phyloP scores from a whole-genome alignment of 2,113 vertebrate genomes.

The Tonatia bakeri region DNA sequence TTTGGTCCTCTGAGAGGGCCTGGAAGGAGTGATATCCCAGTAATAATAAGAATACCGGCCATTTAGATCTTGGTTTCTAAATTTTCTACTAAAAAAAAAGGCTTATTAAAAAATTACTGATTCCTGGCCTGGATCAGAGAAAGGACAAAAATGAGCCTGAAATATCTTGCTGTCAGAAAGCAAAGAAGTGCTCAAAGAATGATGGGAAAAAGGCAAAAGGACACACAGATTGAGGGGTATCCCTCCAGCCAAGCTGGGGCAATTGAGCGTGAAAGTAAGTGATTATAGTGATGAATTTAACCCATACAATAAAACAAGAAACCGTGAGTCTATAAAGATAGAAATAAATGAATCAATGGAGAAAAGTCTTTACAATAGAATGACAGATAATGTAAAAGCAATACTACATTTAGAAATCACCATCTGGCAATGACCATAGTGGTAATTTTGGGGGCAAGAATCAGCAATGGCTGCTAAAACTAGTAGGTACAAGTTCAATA shows the following conservation, averaged over 20 bases:
- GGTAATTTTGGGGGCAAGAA: not conserved
- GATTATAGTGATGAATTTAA: not conserved
- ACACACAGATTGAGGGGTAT: not conserved
- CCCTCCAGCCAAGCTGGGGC: not conserved
- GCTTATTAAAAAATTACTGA: not conserved
- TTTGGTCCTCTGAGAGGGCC: not conserved
- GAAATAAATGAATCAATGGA: not conserved
- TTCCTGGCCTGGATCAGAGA: not conserved
- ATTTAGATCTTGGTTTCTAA: slow-evolving; percentile 20
- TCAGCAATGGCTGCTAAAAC: not conserved
- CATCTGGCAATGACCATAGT: not conserved
- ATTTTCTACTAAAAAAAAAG: not conserved
- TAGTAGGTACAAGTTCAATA: not conserved
- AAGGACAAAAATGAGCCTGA: not conserved
- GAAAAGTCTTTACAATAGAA: not conserved
- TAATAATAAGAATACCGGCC: not conserved
- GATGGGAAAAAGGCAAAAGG: not conserved
- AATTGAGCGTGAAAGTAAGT: not conserved
- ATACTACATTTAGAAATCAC: not conserved
- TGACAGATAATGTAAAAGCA: not conserved
- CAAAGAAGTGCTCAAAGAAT: not conserved
- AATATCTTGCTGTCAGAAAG: not conserved
- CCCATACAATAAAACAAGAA: not conserved
- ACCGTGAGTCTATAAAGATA: not conserved
- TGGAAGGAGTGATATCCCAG: not conserved